phyloP scores from a whole-genome alignment of 2,797 vertebrate species.

The Heteromormyrus szaboi region DNA sequence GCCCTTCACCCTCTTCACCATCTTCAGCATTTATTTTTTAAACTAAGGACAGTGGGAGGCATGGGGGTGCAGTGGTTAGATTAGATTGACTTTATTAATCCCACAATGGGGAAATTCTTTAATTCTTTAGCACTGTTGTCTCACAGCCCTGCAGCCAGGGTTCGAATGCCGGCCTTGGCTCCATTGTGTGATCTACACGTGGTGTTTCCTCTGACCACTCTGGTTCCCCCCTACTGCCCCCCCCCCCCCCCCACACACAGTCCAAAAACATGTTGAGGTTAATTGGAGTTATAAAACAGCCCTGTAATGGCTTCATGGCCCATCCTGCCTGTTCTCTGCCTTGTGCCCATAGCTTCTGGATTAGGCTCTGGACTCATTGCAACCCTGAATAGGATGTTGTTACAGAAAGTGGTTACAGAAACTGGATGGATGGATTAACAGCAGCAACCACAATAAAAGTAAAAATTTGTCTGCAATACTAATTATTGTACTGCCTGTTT shows the following conservation, averaged over 20 bases:
- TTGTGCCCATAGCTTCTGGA: not conserved
- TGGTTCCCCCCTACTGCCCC: not conserved
- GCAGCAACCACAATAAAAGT: not conserved
- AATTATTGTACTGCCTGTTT: not conserved
- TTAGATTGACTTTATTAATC: no score
- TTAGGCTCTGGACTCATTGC: not conserved
- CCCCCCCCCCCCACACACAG: not conserved
- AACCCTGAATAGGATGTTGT: not conserved
- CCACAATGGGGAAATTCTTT: no score
- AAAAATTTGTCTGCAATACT: not conserved
- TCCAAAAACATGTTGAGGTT: not conserved
- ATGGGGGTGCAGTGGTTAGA: not conserved
- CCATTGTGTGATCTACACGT: not conserved
- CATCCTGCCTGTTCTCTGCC: not conserved
- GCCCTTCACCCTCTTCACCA: not conserved
- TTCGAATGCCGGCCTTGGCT: not conserved
- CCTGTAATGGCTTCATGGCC: not conserved
- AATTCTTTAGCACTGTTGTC: not conserved
- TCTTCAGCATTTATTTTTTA: not conserved
- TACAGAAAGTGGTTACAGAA: not conserved
- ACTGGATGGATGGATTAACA: not conserved
- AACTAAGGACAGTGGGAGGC: not conserved
- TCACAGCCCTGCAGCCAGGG: not conserved
- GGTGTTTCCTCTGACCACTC: not conserved
- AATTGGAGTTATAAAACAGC: not conserved